Evolutionary conservation across 2,888 invertebrate genomes (phyloP).

Genomic region (Chironomus tentans): DNA sequence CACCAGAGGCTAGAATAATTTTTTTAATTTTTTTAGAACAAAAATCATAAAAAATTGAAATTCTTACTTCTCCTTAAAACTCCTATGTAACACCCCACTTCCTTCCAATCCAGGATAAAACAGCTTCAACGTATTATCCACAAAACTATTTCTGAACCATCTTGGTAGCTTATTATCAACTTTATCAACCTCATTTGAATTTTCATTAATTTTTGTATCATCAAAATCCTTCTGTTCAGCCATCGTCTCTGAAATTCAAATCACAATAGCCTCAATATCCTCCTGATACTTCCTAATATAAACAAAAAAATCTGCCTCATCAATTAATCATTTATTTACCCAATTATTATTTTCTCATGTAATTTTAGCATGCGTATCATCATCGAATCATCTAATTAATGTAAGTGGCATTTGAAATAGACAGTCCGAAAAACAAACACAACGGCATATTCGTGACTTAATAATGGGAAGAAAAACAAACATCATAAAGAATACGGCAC

Average conservation of each 20-base stretch:
- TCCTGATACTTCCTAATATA: too few species aligned
- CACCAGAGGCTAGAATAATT: not conserved
- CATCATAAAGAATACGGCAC: not conserved
- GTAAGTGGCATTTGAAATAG: not conserved
- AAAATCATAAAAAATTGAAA: not conserved
- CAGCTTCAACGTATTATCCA: not conserved
- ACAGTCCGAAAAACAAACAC: not conserved
- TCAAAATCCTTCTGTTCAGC: too few species aligned
- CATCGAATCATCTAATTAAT: not conserved
- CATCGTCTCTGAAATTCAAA: too few species aligned
- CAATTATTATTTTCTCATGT: too few species aligned
- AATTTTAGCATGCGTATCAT: not conserved
- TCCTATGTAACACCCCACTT: not conserved
- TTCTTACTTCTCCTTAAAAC: not conserved
- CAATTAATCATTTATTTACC: not conserved
- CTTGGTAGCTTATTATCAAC: not conserved
- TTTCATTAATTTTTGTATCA: not conserved
- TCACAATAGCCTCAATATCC: too few species aligned
- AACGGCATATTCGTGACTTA: not conserved
- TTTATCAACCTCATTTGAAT: not conserved
- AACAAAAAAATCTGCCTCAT: not conserved
- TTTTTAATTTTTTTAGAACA: too few species aligned
- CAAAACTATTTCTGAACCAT: not conserved
- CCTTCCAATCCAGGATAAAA: not conserved
- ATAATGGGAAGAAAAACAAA: not conserved